Evolutionary conservation across 2,113 vertebrate genomes (phyloP).

Genomic region (zebrafish (Danio rerio)): DNA sequence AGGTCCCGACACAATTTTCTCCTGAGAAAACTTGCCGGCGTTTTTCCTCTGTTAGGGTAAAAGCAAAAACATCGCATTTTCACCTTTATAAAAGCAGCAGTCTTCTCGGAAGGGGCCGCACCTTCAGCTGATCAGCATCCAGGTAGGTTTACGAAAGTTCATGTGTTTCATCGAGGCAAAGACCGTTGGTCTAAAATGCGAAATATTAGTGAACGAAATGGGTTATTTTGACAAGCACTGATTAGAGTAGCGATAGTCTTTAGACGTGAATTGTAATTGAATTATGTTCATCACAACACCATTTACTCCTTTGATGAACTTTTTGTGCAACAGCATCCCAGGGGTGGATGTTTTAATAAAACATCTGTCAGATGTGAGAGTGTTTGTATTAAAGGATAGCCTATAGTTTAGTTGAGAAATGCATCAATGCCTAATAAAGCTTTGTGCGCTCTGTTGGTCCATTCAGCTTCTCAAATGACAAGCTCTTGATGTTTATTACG

Average conservation of each 20-base stretch:
- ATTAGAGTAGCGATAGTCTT: no score
- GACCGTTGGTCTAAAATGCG: not conserved
- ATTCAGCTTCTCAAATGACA: not conserved
- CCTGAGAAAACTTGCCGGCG: not conserved
- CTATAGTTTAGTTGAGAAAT: conserved; percentile 4
- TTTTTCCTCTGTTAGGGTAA: conserved; percentile 39
- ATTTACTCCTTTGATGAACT: conserved; percentile 1
- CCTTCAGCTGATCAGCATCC: conserved; percentile 35
- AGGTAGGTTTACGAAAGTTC: conserved; percentile 41
- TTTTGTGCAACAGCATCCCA: not conserved
- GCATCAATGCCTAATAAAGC: not conserved
- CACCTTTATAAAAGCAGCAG: conserved; percentile 7
- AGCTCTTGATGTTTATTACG: not conserved
- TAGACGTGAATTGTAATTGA: not conserved
- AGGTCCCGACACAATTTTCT: not conserved
- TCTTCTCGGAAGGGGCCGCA: conserved; percentile 43
- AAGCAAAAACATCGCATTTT: conserved; percentile 37
- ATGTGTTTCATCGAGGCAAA: not conserved
- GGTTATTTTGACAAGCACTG: not conserved
- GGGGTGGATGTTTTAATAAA: not conserved
- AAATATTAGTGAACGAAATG: not conserved
- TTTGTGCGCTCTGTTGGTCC: not conserved
- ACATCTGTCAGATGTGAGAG: not conserved
- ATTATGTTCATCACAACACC: not conserved
- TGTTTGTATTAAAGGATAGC: not conserved